Base-by-base conservation (phyloP, 2,113 vertebrate species). In the Pongo abelii region DNA sequence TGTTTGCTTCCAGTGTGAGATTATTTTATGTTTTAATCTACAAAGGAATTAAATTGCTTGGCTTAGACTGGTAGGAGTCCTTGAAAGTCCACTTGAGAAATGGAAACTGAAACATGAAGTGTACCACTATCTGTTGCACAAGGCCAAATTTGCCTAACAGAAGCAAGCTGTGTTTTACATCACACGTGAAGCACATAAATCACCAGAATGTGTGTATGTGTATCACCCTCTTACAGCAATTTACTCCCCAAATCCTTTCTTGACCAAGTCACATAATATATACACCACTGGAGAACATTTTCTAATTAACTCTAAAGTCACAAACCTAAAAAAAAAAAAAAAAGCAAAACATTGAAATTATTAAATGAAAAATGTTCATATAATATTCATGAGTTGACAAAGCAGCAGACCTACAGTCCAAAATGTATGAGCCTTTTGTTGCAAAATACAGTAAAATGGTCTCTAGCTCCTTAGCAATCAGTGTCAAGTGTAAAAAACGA, bases 21-120 rank as follows among this genome's bases (percentile, higher is more conserved):
- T 88, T 93, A 48, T 89, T 96, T 96, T 79, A 86, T 40, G 69
- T 92, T 93, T 97, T 83, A 85, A 84, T 97, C 70, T 89, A 67
- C 94, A 48, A 50, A 96, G 94, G 61, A 97, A 88, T 89, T 48
- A 93, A 97, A 96, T 67, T 95, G 23, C 85, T 97, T 96, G 80
- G 94, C 46, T 96, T 93, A 78, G 87, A 89, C 16, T 93, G 14
- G 30, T 74, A 7, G 86, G 64, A 98, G 96, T 79, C 40, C 94
- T 83, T 97, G 94, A 38, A 86, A 95, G 96, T 90, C 89, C 90
- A 94, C 84, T 86, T 86, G 48, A 97, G 92, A 87, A 78, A 94
- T 30, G 69, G 86, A 92, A 96, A 55, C 32, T 67, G 77, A 97
- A 93, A 84, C 64, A 83, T 30, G 64, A 91, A 93, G 55, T 25